Base-by-base conservation (phyloP, 2,888 invertebrate genomes). In the Keiferia lycopersicella region DNA sequence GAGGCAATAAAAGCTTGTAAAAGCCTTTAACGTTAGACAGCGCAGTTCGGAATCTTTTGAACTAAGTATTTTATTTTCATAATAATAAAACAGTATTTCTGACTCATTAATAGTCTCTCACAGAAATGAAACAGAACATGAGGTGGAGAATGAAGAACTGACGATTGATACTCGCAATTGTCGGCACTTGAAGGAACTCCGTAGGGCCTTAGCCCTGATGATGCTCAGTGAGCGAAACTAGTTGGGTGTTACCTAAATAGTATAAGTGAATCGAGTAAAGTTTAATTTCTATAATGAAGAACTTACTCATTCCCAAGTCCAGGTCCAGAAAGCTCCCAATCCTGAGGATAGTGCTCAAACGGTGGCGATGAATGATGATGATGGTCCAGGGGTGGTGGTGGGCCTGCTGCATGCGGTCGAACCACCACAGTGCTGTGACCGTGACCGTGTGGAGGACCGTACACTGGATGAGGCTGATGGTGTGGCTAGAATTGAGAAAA, bases 251-350 rank as follows among this genome's bases (percentile, higher is more conserved):
- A n/a, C n/a, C n/a, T n/a, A n/a, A n/a, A n/a, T n/a, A n/a, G n/a
- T n/a, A n/a, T n/a, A n/a, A n/a, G n/a, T n/a, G n/a, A n/a, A n/a
- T n/a, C n/a, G n/a, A n/a, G n/a, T n/a, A n/a, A n/a, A n/a, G n/a
- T n/a, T n/a, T n/a, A n/a, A n/a, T n/a, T n/a, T n/a, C n/a, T n/a
- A 18, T 22, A 14, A 14, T 30, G 16, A 30, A 6, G 14, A 65
- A 90, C 93, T 92, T 75, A 94, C 94, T 94, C 94, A 73, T 92
- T 93, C 51, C 94, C 94, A 69, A 94, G 82, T 16, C 94, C 94
- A 8, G 94, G 94, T 2, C 94, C 94, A 2, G 94, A 94, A 8
- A 92, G 88, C 69, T 93, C 93, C 93, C 93, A 94, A 68, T 93
- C 93, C 48, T 91, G 91, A 61, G 86, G 87, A 64, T 92, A 91